These are phyloP conservation scores for Belonocnema kinseyi DNA, from an alignment of 1,140 invertebrate species.

Conservation along the genomic window DNA sequence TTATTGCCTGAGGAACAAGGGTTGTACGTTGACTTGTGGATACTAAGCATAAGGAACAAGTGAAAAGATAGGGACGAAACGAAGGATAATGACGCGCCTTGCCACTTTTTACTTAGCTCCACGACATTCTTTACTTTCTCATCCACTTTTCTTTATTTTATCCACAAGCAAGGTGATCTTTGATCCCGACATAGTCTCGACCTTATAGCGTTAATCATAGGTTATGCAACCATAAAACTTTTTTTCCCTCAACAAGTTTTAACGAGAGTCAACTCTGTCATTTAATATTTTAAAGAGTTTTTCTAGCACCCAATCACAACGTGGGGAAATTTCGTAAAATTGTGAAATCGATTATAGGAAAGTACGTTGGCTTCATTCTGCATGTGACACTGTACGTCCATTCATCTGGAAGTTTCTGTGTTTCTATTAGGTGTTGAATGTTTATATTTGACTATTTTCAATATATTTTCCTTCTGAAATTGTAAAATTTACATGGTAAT, in stretches of 20 bases:
- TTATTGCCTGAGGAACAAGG: conserved; percentile 59
- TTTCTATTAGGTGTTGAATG: background rate
- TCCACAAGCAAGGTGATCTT: conserved; percentile 1
- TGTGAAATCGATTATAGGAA: background rate
- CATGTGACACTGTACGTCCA: background rate
- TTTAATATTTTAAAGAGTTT: conserved; percentile 40
- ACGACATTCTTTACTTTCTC: conserved; percentile 14
- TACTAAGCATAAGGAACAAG: conserved; percentile 4
- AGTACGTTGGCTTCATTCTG: conserved; percentile 9
- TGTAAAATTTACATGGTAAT: too few relatives aligned
- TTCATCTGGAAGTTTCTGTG: background rate
- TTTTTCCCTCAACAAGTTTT: conserved; percentile 44
- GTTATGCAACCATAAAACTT: conserved; percentile 55
- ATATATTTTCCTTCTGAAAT: too few relatives aligned
- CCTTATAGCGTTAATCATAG: conserved; percentile 56
- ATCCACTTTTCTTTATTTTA: conserved; percentile 10
- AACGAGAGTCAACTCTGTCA: conserved; percentile 34
- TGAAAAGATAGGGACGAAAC: conserved; percentile 28
- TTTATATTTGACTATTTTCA: too few relatives aligned
- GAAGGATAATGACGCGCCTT: conserved; percentile 3
- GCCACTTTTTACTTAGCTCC: conserved; percentile 37
- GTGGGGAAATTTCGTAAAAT: background rate
- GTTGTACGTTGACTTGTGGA: conserved; percentile 40
- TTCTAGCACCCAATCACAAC: conserved; percentile 19
- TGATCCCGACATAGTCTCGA: background rate